Percentiles rank a stretch among this genome's conserved stretches.
Evolutionary conservation across 1,140 invertebrate genomes (phyloP).

Genomic region (Anthonomus grandis): DNA sequence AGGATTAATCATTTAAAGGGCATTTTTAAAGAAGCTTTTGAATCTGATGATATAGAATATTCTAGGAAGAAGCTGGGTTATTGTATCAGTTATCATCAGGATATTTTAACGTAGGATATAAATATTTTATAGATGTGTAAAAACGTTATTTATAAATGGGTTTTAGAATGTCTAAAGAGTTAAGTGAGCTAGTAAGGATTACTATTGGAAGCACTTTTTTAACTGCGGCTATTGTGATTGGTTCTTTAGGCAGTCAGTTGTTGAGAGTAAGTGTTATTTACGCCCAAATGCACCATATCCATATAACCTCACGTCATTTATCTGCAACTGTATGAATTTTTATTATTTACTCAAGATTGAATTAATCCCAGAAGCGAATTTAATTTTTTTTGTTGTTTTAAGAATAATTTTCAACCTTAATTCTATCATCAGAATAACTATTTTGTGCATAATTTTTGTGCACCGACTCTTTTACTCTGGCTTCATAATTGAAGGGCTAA

Average conservation of each 20-base stretch:
- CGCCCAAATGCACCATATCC: background rate
- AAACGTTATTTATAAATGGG: background rate
- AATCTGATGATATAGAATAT: background rate
- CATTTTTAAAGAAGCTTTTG: background rate
- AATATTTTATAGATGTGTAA: background rate
- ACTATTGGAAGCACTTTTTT: conserved; percentile 8
- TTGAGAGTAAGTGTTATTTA: conserved; percentile 6
- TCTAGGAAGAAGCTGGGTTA: background rate
- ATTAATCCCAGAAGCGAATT: background rate
- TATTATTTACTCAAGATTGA: background rate
- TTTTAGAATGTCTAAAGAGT: conserved; percentile 10
- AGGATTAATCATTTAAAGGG: conserved; percentile 15
- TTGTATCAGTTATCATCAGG: conserved; percentile 22
- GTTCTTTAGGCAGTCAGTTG: conserved; percentile 16
- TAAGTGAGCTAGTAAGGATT: background rate
- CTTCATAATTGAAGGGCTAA: no score
- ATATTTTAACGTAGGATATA: conserved; percentile 17
- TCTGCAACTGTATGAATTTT: background rate
- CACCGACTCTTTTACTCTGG: no score
- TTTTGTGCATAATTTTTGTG: no score
- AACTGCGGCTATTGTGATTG: conserved; percentile 13
- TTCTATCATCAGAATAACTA: background rate
- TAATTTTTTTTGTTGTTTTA: background rate
- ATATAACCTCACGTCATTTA: no score
- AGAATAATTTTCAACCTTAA: background rate